These are phyloP conservation scores for Ptychoptera albimana DNA, from an alignment of 2,888 invertebrate genomes.

Conservation along the genomic window DNA sequence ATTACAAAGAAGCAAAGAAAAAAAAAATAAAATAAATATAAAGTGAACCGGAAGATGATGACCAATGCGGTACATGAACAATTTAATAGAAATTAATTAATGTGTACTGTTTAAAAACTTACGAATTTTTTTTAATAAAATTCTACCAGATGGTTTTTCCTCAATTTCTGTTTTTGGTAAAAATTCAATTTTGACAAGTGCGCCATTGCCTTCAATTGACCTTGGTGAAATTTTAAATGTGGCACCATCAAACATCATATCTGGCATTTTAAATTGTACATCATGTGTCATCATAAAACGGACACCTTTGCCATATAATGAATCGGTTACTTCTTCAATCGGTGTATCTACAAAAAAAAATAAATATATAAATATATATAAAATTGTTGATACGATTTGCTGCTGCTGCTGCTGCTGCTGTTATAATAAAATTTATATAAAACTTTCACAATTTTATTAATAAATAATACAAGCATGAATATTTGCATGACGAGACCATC, in stretches of 20 bases:
- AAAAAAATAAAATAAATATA: not conserved
- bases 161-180: constrained; percentile 35
- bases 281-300: constrained; percentile 66
- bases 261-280: constrained; percentile 53
- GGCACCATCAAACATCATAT: constrained; percentile 56
- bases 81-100: not conserved
- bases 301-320: constrained; percentile 50
- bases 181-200: constrained; percentile 56
- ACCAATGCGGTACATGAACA: too few relatives aligned
- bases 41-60: not conserved
- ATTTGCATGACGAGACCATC: too few relatives aligned
- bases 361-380: too few relatives aligned
- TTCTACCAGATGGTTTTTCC: constrained; percentile 36
- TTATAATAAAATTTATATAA: too few relatives aligned
- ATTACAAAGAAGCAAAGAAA: not conserved
- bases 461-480: too few relatives aligned
- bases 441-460: too few relatives aligned
- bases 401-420: too few relatives aligned
- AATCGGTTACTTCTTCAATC: constrained; percentile 59
- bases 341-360: constrained; percentile 35
- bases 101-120: constrained; percentile 28
- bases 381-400: too few relatives aligned
- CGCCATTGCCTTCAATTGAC: constrained; percentile 54
- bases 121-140: constrained; percentile 57
- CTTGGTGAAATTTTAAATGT: constrained; percentile 57